These are phyloP conservation scores for Aradophagus sp. DNA, from an alignment of 1,140 invertebrate species.

Conservation along the genomic window DNA sequence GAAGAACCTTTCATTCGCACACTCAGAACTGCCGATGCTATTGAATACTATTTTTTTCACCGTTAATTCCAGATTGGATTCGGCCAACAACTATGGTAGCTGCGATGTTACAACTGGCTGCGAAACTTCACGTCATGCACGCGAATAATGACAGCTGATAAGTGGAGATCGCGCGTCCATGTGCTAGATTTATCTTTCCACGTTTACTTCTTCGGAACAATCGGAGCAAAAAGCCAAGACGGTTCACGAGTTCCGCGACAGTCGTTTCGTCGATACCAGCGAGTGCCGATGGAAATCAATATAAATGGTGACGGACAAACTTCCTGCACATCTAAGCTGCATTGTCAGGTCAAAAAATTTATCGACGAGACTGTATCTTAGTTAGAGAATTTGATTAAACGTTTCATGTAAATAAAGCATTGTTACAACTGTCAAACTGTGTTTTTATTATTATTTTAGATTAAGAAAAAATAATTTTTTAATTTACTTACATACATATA, in stretches of 20 bases:
- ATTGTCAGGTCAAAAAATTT: constrained; percentile 15
- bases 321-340: constrained; percentile 1
- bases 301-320: constrained; percentile 23
- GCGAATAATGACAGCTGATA: constrained; percentile 16
- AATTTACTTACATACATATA: too few relatives aligned
- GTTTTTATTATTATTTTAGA: too few relatives aligned
- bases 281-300: constrained; percentile 17
- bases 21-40: constrained; percentile 34
- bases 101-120: constrained; percentile 20
- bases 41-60: constrained; percentile 42
- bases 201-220: constrained; percentile 3
- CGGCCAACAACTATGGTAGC: constrained; percentile 48
- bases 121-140: neutral
- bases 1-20: constrained; percentile 51
- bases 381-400: constrained; percentile 16
- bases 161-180: constrained; percentile 5
- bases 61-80: constrained; percentile 65
- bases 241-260: neutral
- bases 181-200: constrained; percentile 15
- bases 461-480: too few relatives aligned
- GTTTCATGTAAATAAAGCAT: constrained; percentile 20
- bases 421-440: too few relatives aligned
- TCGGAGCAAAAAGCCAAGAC: neutral
- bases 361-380: constrained; percentile 31
- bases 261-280: neutral